A percentile compares a stretch with the other conserved stretches of the same genome.
These are phyloP conservation scores for Cremastobaeus sp. DNA, from an alignment of 2,888 invertebrate species.

Conservation along the genomic window DNA sequence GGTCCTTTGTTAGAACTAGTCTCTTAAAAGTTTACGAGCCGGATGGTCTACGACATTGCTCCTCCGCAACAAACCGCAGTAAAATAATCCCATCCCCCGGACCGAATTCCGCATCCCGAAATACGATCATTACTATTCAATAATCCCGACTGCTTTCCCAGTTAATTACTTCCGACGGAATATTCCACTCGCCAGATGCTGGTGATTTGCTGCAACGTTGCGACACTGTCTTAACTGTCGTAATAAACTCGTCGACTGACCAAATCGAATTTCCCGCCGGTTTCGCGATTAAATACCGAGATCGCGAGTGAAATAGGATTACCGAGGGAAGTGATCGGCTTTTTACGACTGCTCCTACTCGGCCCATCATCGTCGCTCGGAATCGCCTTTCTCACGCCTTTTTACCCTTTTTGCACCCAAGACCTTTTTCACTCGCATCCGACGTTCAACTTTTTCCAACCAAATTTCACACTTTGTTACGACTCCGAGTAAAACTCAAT, in stretches of 20 bases:
- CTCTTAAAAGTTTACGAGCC: slow-evolving; percentile 55
- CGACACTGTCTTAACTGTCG: slow-evolving; percentile 15
- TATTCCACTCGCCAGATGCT: slow-evolving; percentile 20
- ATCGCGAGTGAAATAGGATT: neutral
- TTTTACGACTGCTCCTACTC: too few species aligned
- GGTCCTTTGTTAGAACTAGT: slow-evolving; percentile 43
- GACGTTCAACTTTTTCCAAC: too few species aligned
- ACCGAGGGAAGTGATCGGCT: too few species aligned
- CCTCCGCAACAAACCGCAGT: slow-evolving; percentile 30
- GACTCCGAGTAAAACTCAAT: too few species aligned
- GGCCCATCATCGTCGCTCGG: neutral
- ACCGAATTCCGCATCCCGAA: slow-evolving; percentile 21
- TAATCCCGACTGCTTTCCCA: slow-evolving; percentile 21
- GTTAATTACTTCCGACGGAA: slow-evolving; percentile 46
- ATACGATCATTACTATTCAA: slow-evolving; percentile 48
- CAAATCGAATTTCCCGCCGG: slow-evolving; percentile 36
- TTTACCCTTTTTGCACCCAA: neutral
- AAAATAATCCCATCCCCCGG: slow-evolving; percentile 22
- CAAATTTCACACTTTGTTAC: too few species aligned
- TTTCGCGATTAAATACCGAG: slow-evolving; percentile 6
- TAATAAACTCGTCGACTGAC: slow-evolving; percentile 31
- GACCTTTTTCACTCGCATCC: too few species aligned
- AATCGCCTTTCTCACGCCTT: neutral
- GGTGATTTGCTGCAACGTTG: slow-evolving; percentile 28
- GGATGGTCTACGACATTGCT: slow-evolving; percentile 38